Conservation (phyloP, 2,888 invertebrate species). For the Brachyptera risi region DNA sequence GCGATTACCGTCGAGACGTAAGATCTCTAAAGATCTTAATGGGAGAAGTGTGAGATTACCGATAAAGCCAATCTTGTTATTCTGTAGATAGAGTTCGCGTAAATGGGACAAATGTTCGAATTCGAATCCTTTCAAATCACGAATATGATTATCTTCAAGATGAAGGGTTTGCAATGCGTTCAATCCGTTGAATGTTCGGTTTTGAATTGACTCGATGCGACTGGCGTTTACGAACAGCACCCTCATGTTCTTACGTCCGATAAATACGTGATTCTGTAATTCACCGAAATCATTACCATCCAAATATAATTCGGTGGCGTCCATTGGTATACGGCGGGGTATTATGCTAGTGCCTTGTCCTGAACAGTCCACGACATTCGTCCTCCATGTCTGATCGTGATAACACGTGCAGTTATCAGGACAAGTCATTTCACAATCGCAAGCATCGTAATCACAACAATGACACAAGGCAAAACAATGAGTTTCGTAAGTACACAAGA, state of each 20-base stretch:
- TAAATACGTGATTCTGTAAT: slow-evolving; percentile 81
- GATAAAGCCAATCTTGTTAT: slow-evolving; percentile 75
- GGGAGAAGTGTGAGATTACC: slow-evolving; percentile 76
- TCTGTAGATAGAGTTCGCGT: slow-evolving; percentile 79
- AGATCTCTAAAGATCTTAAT: slow-evolving; percentile 70
- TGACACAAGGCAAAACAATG: slow-evolving; percentile 94
- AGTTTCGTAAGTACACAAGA: slow-evolving; percentile 86
- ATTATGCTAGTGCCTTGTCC: slow-evolving; percentile 71
- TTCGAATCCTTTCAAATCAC: slow-evolving; percentile 75
- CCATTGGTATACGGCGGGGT: slow-evolving; percentile 86
- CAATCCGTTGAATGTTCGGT: slow-evolving; percentile 85
- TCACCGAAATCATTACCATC: slow-evolving; percentile 86
- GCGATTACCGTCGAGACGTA: slow-evolving; percentile 80
- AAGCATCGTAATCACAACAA: slow-evolving; percentile 94
- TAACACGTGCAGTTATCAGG: slow-evolving; percentile 92
- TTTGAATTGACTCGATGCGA: slow-evolving; percentile 78
- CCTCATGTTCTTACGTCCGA: slow-evolving; percentile 84
- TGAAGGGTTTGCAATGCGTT: slow-evolving; percentile 74
- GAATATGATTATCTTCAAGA: slow-evolving; percentile 79
- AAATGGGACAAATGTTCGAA: slow-evolving; percentile 76
- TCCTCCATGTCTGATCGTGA: slow-evolving; percentile 90
- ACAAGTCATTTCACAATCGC: slow-evolving; percentile 96
- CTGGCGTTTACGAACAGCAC: slow-evolving; percentile 82
- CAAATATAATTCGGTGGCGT: slow-evolving; percentile 87
- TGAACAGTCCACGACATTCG: slow-evolving; percentile 89